Evolutionary conservation across 2,113 vertebrate genomes (phyloP).

Genomic region (Mormoops blainvillei): DNA sequence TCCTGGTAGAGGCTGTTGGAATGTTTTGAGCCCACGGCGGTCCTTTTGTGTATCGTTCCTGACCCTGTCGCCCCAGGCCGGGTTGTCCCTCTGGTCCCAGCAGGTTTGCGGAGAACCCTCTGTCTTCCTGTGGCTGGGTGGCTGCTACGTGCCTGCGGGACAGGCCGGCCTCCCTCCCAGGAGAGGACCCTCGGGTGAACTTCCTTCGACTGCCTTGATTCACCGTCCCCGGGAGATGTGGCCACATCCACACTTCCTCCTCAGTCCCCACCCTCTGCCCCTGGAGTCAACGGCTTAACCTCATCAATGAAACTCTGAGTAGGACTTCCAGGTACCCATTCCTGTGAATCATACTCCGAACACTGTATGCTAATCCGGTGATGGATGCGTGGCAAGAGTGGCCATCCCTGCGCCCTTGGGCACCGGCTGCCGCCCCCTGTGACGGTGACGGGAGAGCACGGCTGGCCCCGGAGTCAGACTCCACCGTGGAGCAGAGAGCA

Average conservation of each 20-base stretch:
- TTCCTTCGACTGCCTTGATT: rapidly evolving
- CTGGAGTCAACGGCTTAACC: rapidly evolving
- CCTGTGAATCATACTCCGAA: too few species aligned
- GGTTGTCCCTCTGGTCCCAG: rapidly evolving
- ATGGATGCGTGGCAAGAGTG: background rate
- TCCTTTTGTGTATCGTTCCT: background rate
- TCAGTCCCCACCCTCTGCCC: rapidly evolving
- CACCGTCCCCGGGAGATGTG: rapidly evolving
- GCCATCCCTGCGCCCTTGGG: background rate
- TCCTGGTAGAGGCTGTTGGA: background rate
- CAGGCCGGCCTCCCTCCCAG: background rate
- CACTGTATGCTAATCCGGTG: rapidly evolving
- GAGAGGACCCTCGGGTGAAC: rapidly evolving
- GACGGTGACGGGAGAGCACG: background rate
- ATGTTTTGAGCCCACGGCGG: background rate
- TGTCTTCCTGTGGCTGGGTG: background rate
- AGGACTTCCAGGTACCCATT: background rate
- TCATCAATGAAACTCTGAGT: background rate
- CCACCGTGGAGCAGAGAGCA: rapidly evolving
- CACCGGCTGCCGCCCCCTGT: background rate
- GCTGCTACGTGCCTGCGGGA: rapidly evolving
- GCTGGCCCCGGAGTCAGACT: background rate
- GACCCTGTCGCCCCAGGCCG: background rate
- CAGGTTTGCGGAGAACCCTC: rapidly evolving
- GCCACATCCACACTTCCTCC: rapidly evolving